Conservation (phyloP, 2,113 vertebrate genomes). For the Gracilinanus agilis region DNA sequence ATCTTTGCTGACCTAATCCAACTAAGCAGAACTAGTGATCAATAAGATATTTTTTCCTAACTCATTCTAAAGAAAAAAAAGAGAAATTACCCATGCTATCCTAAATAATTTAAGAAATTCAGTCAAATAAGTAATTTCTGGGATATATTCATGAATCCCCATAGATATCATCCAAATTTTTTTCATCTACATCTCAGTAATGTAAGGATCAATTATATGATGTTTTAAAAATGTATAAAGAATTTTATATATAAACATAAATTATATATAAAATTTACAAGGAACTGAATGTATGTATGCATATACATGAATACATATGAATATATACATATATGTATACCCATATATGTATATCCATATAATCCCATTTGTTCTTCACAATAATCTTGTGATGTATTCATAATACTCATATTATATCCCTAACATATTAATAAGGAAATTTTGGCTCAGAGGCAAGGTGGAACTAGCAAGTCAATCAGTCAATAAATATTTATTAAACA, state of each 20-base stretch:
- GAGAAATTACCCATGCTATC: constrained; percentile 17
- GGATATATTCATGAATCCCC: not conserved
- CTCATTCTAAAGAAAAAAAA: constrained; percentile 9
- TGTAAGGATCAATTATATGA: not conserved
- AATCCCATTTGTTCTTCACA: not conserved
- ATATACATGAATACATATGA: not conserved
- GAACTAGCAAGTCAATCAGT: not conserved
- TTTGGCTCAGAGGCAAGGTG: not conserved
- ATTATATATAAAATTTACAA: no score
- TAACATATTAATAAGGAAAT: not conserved
- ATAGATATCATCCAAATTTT: not conserved
- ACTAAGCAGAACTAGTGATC: constrained; percentile 20
- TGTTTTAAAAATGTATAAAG: not conserved
- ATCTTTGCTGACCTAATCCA: not conserved
- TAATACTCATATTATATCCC: not conserved
- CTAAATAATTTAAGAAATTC: constrained; percentile 21
- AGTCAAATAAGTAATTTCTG: constrained; percentile 16
- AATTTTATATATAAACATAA: not conserved
- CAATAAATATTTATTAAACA: not conserved
- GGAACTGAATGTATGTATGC: not conserved
- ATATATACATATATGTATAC: not conserved
- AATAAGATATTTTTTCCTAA: not conserved
- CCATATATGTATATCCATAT: not conserved
- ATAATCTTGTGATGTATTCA: not conserved
- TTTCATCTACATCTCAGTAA: not conserved